phyloP scores from a whole-genome alignment of 1,140 invertebrate species.

The Megathymus violae region DNA sequence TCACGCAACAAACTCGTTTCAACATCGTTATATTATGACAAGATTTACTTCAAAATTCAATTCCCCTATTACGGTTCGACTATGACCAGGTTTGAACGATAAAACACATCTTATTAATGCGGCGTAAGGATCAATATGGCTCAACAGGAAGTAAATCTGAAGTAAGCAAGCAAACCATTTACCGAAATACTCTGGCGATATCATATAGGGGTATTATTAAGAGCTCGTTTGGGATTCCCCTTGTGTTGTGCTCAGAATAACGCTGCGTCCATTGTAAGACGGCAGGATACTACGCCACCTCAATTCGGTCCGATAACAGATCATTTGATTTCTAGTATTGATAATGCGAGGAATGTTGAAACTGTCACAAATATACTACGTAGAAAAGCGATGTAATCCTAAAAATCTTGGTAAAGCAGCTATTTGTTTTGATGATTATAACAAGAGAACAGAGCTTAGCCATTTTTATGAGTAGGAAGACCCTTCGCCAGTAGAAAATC shows the following conservation, averaged over 20 bases:
- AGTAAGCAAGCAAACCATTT: constrained; percentile 56
- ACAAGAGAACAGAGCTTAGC: too few species aligned
- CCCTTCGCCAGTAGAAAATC: too few species aligned
- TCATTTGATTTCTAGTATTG: too few species aligned
- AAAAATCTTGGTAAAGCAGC: too few species aligned
- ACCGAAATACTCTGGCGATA: constrained; percentile 58
- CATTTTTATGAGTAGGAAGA: too few species aligned
- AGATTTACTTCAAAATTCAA: constrained; percentile 57
- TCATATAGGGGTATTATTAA: constrained; percentile 72
- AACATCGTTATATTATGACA: constrained; percentile 48
- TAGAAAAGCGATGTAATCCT: too few species aligned
- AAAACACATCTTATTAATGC: constrained; percentile 32
- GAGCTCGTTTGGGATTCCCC: constrained; percentile 73
- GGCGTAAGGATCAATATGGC: constrained; percentile 6
- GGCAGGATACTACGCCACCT: too few species aligned
- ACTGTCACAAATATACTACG: too few species aligned
- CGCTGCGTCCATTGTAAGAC: constrained; percentile 48
- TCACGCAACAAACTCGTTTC: constrained; percentile 52
- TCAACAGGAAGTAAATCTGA: constrained; percentile 41
- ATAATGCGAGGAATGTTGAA: too few species aligned
- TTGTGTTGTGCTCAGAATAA: constrained; percentile 55
- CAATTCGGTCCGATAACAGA: too few species aligned
- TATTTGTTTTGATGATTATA: too few species aligned
- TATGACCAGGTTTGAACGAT: constrained; percentile 31
- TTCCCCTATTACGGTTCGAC: constrained; percentile 34